Percentiles rank a stretch among this genome's conserved stretches.
phyloP scores from a whole-genome alignment of 2,888 invertebrate genomes.

The Gastrophysa polygoni region DNA sequence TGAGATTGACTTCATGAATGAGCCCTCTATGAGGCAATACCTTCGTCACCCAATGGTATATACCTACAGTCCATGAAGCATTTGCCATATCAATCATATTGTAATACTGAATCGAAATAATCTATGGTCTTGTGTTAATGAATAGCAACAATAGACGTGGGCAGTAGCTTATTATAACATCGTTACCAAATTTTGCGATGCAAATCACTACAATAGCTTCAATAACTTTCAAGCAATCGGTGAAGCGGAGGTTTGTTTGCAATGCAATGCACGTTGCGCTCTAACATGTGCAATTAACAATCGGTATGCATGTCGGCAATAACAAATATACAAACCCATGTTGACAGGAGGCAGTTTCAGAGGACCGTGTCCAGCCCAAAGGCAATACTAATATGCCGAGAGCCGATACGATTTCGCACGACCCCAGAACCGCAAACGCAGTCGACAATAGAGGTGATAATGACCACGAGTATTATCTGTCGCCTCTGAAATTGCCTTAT shows the following conservation, averaged over 20 bases:
- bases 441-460: slow-evolving; percentile 42
- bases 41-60: too few species aligned
- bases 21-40: too few species aligned
- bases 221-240: background rate
- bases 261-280: background rate
- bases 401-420: background rate
- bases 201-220: background rate
- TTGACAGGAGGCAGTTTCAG: background rate
- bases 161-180: too few species aligned
- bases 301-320: background rate
- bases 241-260: background rate
- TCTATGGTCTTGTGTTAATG: too few species aligned
- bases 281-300: background rate
- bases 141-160: too few species aligned
- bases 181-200: too few species aligned
- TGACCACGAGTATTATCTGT: slow-evolving; percentile 43
- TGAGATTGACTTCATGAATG: too few species aligned
- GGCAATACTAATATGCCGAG: background rate
- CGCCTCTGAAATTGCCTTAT: slow-evolving; percentile 17
- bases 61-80: too few species aligned
- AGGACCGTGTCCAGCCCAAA: background rate
- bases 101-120: too few species aligned
- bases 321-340: background rate
- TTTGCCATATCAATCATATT: too few species aligned
- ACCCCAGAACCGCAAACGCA: slow-evolving; percentile 40